phyloP scores from a whole-genome alignment of 2,888 invertebrate species.

The Buathra laborator region DNA sequence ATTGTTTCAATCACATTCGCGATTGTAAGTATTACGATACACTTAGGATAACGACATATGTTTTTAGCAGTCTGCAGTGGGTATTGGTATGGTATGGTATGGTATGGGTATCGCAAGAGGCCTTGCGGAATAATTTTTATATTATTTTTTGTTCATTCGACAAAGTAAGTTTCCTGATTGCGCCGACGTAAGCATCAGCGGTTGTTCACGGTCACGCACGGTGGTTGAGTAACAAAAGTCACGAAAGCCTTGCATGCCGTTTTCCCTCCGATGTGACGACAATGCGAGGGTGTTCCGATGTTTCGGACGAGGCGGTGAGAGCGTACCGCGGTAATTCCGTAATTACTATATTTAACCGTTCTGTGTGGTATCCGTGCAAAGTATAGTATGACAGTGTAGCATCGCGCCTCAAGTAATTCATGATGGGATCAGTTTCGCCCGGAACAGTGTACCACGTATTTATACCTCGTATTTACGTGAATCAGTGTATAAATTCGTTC shows the following conservation, averaged over 20 bases:
- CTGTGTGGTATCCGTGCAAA: conserved; percentile 33
- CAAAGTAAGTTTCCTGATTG: not conserved
- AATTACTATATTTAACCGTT: conserved; percentile 69
- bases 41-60: not conserved
- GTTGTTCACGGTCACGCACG: conserved; percentile 27
- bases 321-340: conserved; percentile 61
- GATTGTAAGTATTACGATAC: not conserved
- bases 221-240: conserved; percentile 16
- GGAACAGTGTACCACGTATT: not conserved
- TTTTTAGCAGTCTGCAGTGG: too few relatives aligned
- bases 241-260: conserved; percentile 66
- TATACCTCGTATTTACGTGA: conserved; percentile 46
- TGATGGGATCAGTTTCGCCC: conserved; percentile 23
- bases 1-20: not conserved
- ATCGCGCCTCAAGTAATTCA: conserved; percentile 68
- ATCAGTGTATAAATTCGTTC: conserved; percentile 53
- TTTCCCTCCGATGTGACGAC: conserved; percentile 62
- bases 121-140: not conserved
- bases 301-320: conserved; percentile 61
- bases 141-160: not conserved
- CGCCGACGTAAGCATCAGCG: not conserved
- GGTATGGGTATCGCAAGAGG: too few relatives aligned
- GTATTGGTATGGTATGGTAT: too few relatives aligned
- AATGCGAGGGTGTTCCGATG: conserved; percentile 59
- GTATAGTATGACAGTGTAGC: not conserved